Evolutionary conservation across 2,113 vertebrate genomes (phyloP).

Genomic region (Rhadina sibilatrix): DNA sequence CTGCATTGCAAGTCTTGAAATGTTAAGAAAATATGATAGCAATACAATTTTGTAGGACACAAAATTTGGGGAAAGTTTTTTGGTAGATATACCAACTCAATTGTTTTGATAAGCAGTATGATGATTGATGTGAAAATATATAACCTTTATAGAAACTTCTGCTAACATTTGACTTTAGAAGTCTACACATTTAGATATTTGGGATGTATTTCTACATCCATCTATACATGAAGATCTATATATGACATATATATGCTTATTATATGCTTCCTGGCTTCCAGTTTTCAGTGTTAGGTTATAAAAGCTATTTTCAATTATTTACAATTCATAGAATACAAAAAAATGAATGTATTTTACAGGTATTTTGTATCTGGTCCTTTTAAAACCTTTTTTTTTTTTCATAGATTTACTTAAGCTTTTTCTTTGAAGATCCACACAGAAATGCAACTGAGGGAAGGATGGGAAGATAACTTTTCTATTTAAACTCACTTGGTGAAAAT

Average conservation of each 20-base stretch:
- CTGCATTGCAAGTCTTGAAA: background rate
- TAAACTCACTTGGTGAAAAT: background rate
- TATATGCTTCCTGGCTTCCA: background rate
- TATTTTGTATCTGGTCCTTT: background rate
- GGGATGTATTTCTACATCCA: background rate
- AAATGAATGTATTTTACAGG: background rate
- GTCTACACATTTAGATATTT: background rate
- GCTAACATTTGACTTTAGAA: background rate
- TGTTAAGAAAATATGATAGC: background rate
- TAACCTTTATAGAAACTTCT: background rate
- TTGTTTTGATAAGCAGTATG: background rate
- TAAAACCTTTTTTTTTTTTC: background rate
- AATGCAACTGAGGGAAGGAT: background rate
- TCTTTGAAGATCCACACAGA: background rate
- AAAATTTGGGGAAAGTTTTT: background rate
- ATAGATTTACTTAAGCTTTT: background rate
- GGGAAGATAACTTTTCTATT: background rate
- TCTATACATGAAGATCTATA: background rate
- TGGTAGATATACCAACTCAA: background rate
- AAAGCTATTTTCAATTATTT: background rate
- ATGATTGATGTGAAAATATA: background rate
- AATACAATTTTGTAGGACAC: background rate
- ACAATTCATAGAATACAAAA: background rate
- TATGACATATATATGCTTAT: background rate
- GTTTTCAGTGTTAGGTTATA: background rate